Percentiles rank a stretch among this genome's conserved stretches.
Evolutionary conservation across 2,113 vertebrate genomes (phyloP).

Genomic region (Hyla sarda): DNA sequence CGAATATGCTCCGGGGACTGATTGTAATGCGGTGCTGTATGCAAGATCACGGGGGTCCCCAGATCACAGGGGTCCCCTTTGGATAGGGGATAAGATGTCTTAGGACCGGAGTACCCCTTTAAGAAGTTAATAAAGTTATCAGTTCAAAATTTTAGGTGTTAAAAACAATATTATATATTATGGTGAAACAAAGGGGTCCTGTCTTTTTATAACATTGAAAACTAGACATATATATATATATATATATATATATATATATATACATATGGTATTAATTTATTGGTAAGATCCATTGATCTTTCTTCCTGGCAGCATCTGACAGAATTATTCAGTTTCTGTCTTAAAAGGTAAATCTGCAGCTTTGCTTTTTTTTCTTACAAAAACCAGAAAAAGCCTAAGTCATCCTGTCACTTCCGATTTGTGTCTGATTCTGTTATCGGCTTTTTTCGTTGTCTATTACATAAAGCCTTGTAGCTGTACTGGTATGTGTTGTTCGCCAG

Average conservation of each 20-base stretch:
- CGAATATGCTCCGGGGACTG: no score
- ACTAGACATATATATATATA: not conserved
- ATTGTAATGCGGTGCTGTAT: no score
- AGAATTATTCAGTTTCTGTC: constrained; percentile 34
- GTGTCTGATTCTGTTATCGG: constrained; percentile 46
- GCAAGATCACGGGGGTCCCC: no score
- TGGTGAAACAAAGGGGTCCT: no score
- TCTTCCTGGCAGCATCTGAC: constrained; percentile 2
- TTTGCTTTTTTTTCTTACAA: not conserved
- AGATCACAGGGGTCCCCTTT: no score
- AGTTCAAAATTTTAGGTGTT: no score
- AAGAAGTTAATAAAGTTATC: no score
- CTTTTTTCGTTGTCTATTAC: constrained; percentile 32
- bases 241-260: not conserved
- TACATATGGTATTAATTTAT: constrained; percentile 30
- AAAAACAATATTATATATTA: no score
- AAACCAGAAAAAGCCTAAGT: constrained; percentile 18
- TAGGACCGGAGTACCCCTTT: no score
- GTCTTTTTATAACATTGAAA: not conserved
- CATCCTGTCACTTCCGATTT: constrained; percentile 51
- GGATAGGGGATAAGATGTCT: no score
- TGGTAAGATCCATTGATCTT: constrained; percentile 29
- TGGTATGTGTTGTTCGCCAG: constrained; percentile 56
- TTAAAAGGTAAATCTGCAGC: not conserved
- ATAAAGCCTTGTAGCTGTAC: constrained; percentile 58